These are phyloP conservation scores for Hormiphora californensis DNA, from an alignment of 37 sponge, comb jelly and placozoan genomes.

Conservation along the genomic window DNA sequence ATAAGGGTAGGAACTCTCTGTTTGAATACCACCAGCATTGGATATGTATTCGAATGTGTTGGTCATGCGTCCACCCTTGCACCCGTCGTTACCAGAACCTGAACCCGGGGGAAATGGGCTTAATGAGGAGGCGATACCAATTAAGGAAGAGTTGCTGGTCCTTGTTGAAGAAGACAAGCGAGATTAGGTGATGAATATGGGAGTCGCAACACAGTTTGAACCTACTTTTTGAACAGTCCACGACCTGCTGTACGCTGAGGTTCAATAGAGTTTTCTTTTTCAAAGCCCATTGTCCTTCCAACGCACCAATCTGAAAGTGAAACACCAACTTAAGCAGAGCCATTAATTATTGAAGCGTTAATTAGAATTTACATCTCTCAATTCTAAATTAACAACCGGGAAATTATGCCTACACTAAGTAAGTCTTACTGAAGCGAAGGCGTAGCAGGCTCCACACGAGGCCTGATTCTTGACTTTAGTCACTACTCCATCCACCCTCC, in stretches of 20 bases:
- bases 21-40: neutral
- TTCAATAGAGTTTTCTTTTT: neutral
- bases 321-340: too few relatives aligned
- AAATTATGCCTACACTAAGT: too few relatives aligned
- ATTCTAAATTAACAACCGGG: too few relatives aligned
- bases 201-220: too few relatives aligned
- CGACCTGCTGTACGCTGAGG: neutral
- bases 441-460: conserved; percentile 3
- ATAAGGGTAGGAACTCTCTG: neutral
- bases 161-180: neutral
- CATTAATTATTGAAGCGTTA: too few relatives aligned
- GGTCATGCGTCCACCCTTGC: conserved; percentile 16
- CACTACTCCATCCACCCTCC: neutral
- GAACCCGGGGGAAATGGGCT: too few relatives aligned
- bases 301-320: too few relatives aligned
- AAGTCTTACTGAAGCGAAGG: neutral
- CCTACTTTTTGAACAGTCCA: too few relatives aligned
- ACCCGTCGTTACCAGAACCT: neutral
- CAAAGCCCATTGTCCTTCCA: neutral
- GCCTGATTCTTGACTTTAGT: conserved; percentile 13
- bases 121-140: too few relatives aligned
- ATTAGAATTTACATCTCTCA: too few relatives aligned
- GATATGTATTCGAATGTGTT: neutral
- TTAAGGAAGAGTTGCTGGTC: neutral
- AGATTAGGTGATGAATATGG: too few relatives aligned